Evolutionary conservation across 2,113 vertebrate species (phyloP), one percentile per base, ranked within the genome.

Genomic region (Thamnaconus septentrionalis): DNA sequence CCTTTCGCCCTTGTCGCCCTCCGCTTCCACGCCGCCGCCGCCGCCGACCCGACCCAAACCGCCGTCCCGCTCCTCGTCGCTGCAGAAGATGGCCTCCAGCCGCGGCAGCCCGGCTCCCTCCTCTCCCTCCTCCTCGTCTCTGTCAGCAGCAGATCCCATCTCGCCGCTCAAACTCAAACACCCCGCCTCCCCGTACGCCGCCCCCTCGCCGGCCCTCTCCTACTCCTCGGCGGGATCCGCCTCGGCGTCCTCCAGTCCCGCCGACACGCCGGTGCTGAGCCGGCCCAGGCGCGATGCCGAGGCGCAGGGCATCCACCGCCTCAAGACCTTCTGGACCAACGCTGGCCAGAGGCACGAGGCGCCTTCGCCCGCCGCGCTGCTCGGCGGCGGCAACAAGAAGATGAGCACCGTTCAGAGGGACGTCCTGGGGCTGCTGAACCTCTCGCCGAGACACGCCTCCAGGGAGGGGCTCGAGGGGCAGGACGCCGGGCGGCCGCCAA

Each of bases 281-380:
- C 92, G 86, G 45, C 79, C 93, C 44, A 94, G 91, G 64, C 85
- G 92, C 83, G 93, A 95, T 3, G 90, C 92, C 52, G 96, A 94
- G 84, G 94, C 96, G 75, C 95, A 95, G 83, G 92, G 94, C 0
- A 92, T 95, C 60, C 95, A 96, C 72, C 95, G 94, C 87, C 86
- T 98, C 56, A 98, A 97, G 86, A 95, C 94, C 84, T 96, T 96
- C 76, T 97, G 95, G 96, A 91, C 94, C 64, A 94, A 79, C 45
- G 56, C 87, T 0, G 80, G 93, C 49, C 94, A 93, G 78, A 94
- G 91, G 48, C 84, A 83, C 8, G 83, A 90, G 7, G 75, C 82
- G 59, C 61, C 92, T 0, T 92, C 93, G 1, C 92, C 94, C 0
- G 63, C 91, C 71, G 90, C 88, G 54, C 87, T 92, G 10, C 88